A percentile compares a stretch with the other conserved stretches of the same genome.
phyloP scores from a whole-genome alignment of 2,888 invertebrate genomes.

The Linnaemya tessellans region DNA sequence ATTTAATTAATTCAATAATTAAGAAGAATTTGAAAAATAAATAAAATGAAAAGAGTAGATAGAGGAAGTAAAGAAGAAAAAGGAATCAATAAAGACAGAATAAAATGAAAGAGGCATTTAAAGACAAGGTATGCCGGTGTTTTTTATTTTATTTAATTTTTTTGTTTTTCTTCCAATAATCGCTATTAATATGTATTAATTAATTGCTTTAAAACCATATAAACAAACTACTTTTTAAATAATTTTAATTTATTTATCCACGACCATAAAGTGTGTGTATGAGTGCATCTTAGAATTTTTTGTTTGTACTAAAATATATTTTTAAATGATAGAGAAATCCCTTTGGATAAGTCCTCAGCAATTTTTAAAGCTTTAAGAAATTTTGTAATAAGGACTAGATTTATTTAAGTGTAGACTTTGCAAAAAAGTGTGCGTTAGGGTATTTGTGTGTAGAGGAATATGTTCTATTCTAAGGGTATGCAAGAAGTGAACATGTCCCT shows the following conservation, averaged over 20 bases:
- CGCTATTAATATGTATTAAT: background rate
- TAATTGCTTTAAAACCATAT: background rate
- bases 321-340: no score
- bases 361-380: no score
- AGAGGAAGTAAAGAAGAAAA: background rate
- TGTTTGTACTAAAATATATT: background rate
- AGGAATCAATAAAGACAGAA: background rate
- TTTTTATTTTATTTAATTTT: background rate
- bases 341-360: no score
- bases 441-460: no score
- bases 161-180: background rate
- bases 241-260: background rate
- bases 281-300: background rate
- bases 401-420: no score
- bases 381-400: no score
- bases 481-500: no score
- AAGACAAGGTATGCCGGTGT: constrained; percentile 39
- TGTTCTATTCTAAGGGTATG: no score
- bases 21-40: background rate
- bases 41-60: background rate
- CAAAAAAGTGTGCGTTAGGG: no score
- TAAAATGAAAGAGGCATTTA: constrained; percentile 34
- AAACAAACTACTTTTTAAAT: background rate
- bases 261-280: constrained; percentile 12
- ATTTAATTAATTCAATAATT: background rate